Percentiles rank a stretch among this genome's conserved stretches.
These are phyloP conservation scores for Gambusia yucatana DNA, from an alignment of 2,797 vertebrate genomes.

Conservation along the genomic window DNA sequence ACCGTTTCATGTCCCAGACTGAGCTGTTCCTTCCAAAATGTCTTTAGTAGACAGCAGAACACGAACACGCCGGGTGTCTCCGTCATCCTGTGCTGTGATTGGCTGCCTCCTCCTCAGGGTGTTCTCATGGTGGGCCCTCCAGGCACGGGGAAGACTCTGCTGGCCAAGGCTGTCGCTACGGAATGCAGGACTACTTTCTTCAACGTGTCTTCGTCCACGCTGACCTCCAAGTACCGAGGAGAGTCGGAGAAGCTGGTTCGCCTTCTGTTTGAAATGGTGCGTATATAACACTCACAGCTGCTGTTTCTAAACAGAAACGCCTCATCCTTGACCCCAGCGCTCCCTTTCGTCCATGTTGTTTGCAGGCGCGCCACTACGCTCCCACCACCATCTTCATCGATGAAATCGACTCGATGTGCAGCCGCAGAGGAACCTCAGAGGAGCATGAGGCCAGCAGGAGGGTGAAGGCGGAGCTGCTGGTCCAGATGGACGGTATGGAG, in stretches of 20 bases:
- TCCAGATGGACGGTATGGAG: conserved; percentile 95
- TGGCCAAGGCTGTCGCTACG: conserved; percentile 98
- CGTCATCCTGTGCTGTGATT: too few species aligned
- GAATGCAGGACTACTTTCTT: conserved; percentile 99
- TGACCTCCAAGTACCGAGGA: conserved; percentile 98
- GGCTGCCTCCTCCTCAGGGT: conserved; percentile 77
- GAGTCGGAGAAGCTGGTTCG: conserved; percentile 98
- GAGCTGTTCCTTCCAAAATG: neutral
- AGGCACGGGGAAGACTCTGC: conserved; percentile 95
- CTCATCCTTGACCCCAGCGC: neutral
- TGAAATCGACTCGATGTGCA: conserved; percentile 98
- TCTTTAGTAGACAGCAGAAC: neutral
- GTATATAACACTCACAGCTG: neutral
- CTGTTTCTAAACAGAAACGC: neutral
- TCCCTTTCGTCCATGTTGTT: neutral
- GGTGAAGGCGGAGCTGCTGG: conserved; percentile 95
- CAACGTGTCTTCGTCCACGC: conserved; percentile 96
- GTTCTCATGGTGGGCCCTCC: conserved; percentile 98
- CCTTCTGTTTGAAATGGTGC: conserved; percentile 98
- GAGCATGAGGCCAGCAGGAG: conserved; percentile 97
- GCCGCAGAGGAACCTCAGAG: conserved; percentile 95
- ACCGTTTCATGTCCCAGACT: neutral
- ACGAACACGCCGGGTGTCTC: too few species aligned
- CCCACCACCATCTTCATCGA: conserved; percentile 98
- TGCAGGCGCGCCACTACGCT: conserved; percentile 94